Conservation (phyloP, 2,797 vertebrate genomes). For the Melanogrammus aeglefinus region DNA sequence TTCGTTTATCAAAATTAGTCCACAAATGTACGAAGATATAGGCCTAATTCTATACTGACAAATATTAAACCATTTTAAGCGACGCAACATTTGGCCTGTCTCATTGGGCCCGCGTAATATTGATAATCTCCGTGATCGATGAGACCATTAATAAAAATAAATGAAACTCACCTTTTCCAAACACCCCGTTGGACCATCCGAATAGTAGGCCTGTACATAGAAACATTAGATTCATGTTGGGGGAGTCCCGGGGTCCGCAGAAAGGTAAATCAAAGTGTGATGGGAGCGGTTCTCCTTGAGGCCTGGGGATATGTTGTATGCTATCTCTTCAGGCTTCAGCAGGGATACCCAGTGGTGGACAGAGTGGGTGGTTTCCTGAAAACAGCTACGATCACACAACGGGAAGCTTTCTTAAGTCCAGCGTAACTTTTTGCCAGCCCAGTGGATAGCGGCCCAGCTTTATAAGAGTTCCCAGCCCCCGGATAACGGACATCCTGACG, state of each 20-base stretch:
- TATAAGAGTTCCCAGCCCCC: slow-evolving; percentile 74
- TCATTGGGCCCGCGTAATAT: neutral
- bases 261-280: neutral
- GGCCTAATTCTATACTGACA: neutral
- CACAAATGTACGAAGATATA: neutral
- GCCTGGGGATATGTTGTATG: neutral
- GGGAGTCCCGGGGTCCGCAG: slow-evolving; percentile 28
- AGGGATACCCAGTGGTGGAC: slow-evolving; percentile 8
- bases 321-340: neutral
- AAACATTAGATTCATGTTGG: slow-evolving; percentile 69
- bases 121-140: neutral
- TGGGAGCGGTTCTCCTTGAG: neutral
- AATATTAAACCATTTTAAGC: neutral
- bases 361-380: slow-evolving; percentile 45
- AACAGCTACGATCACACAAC: slow-evolving; percentile 56
- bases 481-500: slow-evolving; percentile 67
- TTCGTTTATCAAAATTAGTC: neutral
- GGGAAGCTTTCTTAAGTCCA: slow-evolving; percentile 57
- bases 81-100: neutral
- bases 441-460: slow-evolving; percentile 57
- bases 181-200: slow-evolving; percentile 72
- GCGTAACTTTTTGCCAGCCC: slow-evolving; percentile 58
- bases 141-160: neutral
- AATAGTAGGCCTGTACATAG: slow-evolving; percentile 61
- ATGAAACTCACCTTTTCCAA: slow-evolving; percentile 70